Base-by-base conservation (phyloP, 2,113 vertebrate genomes). In the Sylvia atricapilla region DNA sequence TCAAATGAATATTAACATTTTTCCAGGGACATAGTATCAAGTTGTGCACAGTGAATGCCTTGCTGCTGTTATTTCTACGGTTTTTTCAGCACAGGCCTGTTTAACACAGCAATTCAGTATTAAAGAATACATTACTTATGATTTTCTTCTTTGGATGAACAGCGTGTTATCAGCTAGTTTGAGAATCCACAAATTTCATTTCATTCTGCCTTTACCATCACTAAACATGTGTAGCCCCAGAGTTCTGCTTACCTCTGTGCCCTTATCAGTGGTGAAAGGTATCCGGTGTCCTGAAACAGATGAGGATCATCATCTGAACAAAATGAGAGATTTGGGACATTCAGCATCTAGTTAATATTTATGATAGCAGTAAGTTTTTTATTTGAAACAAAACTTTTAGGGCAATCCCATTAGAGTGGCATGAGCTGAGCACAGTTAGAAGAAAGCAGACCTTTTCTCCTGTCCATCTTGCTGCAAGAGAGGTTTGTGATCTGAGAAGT, bases 1-100 rank as follows among this genome's bases (percentile, higher is more conserved):
- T 84, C 96, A 87, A 93, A 92, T 94, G 43, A 94, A 92, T 92
- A 95, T 91, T 96, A 92, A 94, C 59, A 33, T 68, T 91, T 94
- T 95, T 93, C 91, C 91, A 77, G 49, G 37, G 44, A 46, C 8
- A 0, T 15, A 52, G 50, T 77, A 70, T 80, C 9, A 0, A 66
- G 25, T 85, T 80, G 50, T 77, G 68, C 47, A 19, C 27, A 8
- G 4, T 63, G 60, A 85, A 46, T 78, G 30, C 31, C 44, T 87
- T 63, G 22, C 46, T 95, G 16, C 55, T 59, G 3, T 72, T 94
- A 27, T n/a, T 67, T 78, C 33, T 74, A 11, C 35, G 12, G 2
- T 68, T 89, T 89, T 33, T 84, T 89, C 35, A 50, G 15, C 56
- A 35, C 4, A 16, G n/a, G 31, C 24, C 12, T 17, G 13, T 84